Base-by-base conservation (phyloP, 2,888 invertebrate genomes). In the Archips crataeganus region DNA sequence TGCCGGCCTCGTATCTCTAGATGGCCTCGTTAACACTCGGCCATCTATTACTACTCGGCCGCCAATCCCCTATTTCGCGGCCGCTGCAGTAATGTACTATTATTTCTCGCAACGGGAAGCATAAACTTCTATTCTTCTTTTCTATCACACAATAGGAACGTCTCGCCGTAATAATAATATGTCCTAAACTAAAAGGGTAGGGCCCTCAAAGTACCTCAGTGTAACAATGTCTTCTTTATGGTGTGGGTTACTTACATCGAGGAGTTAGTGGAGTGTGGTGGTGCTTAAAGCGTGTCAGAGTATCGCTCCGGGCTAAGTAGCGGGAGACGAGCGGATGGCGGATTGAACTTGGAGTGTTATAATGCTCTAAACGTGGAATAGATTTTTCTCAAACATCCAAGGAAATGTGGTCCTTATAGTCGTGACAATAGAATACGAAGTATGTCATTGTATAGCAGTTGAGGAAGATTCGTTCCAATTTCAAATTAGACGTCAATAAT, bases 151-250 rank as follows among this genome's bases (percentile, higher is more conserved):
- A 74, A 69, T 74, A 69, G 59, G 67, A 68, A 61, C 63, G 70
- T 70, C 57, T 67, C 67, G 72, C 63, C 32, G 62, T 64, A 69
- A 69, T 68, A 73, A 69, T 74, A 70, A 70, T 70, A 70, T 70
- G 60, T 70, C 74, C 74, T 61, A 69, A 75, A 75, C 72, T 71
- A 67, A 77, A 77, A 77, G 74, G 71, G 74, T 67, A 63, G 54
- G 66, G 60, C 67, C 60, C 71, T 74, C 75, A 60, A 70, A 63
- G 68, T 73, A 60, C 73, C 62, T 42, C 39, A 36, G 65, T 69
- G 65, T 71, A 75, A 77, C 77, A 77, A 75, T 76, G 77, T 76
- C 60, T 72, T 86, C 89, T 86, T 86, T 85, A 81, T 80, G 79
- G 77, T 77, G 80, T 78, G 81, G 79, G 80, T 77, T 81, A 81